phyloP scores from a whole-genome alignment of 2,888 invertebrate genomes.

The Byasa hedistus region DNA sequence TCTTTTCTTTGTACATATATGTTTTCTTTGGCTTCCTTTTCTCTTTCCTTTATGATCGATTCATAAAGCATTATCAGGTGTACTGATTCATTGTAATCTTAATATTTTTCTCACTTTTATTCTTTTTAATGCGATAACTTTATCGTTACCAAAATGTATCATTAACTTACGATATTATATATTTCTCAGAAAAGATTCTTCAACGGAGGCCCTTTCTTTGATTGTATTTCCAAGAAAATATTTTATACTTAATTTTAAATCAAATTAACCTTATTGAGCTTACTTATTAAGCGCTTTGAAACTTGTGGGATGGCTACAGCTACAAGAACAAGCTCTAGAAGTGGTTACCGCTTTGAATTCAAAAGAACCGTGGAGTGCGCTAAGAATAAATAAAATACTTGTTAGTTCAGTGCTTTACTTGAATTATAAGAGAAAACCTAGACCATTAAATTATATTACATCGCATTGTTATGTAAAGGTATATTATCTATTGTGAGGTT shows the following conservation, averaged over 20 bases:
- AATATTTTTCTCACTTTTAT: no score
- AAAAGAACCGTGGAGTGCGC: conserved; percentile 24
- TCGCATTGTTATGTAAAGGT: conserved; percentile 2
- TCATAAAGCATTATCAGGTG: no score
- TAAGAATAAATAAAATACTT: conserved; percentile 28
- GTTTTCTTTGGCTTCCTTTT: no score
- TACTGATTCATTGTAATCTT: no score
- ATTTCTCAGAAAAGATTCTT: neutral
- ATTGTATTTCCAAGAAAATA: neutral
- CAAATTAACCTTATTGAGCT: conserved; percentile 24
- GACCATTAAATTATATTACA: conserved; percentile 20
- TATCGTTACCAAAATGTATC: neutral
- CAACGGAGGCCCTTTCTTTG: neutral
- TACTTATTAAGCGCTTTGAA: conserved; percentile 26
- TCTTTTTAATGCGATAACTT: no score
- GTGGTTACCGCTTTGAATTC: conserved; percentile 22
- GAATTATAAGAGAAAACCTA: conserved; percentile 16
- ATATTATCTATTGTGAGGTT: neutral
- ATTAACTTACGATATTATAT: neutral
- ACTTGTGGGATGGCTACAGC: conserved; percentile 22
- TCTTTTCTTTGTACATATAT: no score
- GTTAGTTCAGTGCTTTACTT: conserved; percentile 21
- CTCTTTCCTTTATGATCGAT: no score
- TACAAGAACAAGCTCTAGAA: conserved; percentile 22
- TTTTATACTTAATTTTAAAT: conserved; percentile 11